phyloP scores from a whole-genome alignment of 2,113 vertebrate genomes.

The Pluvialis apricaria region DNA sequence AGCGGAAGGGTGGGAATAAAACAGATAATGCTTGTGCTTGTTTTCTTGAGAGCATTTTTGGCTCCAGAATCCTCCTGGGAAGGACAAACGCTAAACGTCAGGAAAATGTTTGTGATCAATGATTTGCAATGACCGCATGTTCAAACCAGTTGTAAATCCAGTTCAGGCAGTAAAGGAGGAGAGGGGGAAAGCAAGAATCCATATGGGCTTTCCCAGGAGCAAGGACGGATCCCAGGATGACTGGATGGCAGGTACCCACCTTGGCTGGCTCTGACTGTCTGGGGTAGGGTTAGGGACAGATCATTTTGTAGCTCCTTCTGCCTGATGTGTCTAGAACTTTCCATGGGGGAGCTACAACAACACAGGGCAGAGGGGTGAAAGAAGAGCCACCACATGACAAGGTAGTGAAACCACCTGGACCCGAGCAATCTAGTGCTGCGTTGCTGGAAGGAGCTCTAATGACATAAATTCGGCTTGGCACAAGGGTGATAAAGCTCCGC shows the following conservation, averaged over 20 bases:
- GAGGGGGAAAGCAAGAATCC: neutral
- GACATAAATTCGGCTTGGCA: neutral
- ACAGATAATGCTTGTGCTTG: neutral
- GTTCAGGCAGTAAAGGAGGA: neutral
- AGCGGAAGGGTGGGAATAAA: neutral
- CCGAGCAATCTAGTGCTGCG: neutral
- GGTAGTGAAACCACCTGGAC: neutral
- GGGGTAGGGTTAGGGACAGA: neutral
- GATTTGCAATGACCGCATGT: neutral
- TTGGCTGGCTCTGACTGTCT: neutral
- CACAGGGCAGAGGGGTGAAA: neutral
- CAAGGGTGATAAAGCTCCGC: neutral
- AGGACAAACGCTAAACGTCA: neutral
- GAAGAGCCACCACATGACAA: neutral
- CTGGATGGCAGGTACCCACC: too few relatives aligned
- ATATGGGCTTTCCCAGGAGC: neutral
- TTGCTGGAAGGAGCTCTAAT: neutral
- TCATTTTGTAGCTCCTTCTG: neutral
- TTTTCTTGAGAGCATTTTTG: neutral
- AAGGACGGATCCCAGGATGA: neutral
- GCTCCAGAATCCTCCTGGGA: neutral
- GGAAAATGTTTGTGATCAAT: neutral
- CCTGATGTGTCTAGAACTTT: neutral
- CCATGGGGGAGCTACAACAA: neutral
- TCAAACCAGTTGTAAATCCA: neutral